Conservation (phyloP, 2,888 invertebrate genomes). For the Kuschelorhynchus macadamiae region DNA sequence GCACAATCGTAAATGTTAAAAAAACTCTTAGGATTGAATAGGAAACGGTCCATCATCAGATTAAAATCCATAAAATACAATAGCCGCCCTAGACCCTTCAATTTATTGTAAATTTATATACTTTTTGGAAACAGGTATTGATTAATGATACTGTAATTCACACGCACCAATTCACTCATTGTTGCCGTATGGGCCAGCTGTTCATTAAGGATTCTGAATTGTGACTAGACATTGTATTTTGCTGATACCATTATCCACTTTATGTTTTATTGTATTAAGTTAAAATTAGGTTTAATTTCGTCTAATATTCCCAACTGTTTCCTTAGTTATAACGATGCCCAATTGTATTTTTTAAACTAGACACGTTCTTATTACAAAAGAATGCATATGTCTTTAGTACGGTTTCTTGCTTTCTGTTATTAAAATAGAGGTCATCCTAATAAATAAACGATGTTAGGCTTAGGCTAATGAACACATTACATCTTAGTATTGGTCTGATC, state of each 20-base stretch:
- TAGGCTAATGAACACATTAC: not conserved
- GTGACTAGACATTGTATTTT: conserved; percentile 57
- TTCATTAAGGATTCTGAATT: conserved; percentile 56
- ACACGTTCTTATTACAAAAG: conserved; percentile 41
- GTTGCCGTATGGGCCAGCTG: conserved; percentile 60
- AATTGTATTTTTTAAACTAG: conserved; percentile 53
- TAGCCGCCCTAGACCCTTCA: conserved; percentile 23
- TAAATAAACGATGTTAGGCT: not conserved
- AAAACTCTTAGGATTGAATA: not conserved
- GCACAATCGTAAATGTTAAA: no score
- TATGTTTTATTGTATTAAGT: conserved; percentile 57
- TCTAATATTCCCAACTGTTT: conserved; percentile 50
- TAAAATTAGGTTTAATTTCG: conserved; percentile 58
- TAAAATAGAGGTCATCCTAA: not conserved
- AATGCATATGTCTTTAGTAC: conserved; percentile 10
- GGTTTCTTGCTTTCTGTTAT: not conserved
- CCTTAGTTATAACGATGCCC: conserved; percentile 48
- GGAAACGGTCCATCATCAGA: not conserved
- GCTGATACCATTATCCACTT: conserved; percentile 56
- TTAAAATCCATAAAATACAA: conserved; percentile 12
- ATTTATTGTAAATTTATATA: conserved; percentile 40
- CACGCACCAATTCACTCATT: conserved; percentile 63
- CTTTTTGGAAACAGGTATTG: conserved; percentile 60
- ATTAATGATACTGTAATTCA: conserved; percentile 63
- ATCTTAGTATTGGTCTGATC: no score